A percentile compares a stretch with the other conserved stretches of the same genome.
Conservation (phyloP, 2,113 vertebrate species). For the Phalacrocorax pelagicus region DNA sequence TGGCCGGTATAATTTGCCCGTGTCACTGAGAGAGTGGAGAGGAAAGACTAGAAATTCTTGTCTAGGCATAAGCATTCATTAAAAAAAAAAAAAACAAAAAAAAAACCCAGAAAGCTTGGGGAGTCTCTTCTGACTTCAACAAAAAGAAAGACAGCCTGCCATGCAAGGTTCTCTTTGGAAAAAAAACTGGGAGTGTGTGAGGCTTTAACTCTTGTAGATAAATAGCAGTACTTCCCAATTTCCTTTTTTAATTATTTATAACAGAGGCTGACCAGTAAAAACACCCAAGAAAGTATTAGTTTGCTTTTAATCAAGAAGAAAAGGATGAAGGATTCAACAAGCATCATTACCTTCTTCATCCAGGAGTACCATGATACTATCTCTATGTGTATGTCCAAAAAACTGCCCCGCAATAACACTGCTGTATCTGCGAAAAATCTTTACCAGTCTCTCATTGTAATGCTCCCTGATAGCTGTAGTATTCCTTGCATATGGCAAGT, state of each 20-base stretch:
- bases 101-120: background rate
- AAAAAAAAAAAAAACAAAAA: background rate
- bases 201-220: background rate
- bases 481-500: slow-evolving; percentile 77
- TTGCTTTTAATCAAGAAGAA: background rate
- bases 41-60: slow-evolving; percentile 38
- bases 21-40: slow-evolving; percentile 24
- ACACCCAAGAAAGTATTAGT: background rate
- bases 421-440: slow-evolving; percentile 86
- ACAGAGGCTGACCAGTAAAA: background rate
- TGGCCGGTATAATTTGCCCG: slow-evolving; percentile 22
- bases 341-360: slow-evolving; percentile 80
- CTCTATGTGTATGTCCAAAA: slow-evolving; percentile 93
- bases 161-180: background rate
- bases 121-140: background rate
- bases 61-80: background rate
- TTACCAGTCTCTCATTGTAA: slow-evolving; percentile 86
- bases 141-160: background rate
- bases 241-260: background rate
- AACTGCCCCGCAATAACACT: slow-evolving; percentile 87
- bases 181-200: background rate
- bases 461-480: slow-evolving; percentile 78
- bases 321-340: background rate
- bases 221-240: background rate
- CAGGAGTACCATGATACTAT: slow-evolving; percentile 91